A percentile compares a stretch with the other conserved stretches of the same genome.
Evolutionary conservation across 1,140 invertebrate genomes (phyloP).

Genomic region (Drosophila suzukii): DNA sequence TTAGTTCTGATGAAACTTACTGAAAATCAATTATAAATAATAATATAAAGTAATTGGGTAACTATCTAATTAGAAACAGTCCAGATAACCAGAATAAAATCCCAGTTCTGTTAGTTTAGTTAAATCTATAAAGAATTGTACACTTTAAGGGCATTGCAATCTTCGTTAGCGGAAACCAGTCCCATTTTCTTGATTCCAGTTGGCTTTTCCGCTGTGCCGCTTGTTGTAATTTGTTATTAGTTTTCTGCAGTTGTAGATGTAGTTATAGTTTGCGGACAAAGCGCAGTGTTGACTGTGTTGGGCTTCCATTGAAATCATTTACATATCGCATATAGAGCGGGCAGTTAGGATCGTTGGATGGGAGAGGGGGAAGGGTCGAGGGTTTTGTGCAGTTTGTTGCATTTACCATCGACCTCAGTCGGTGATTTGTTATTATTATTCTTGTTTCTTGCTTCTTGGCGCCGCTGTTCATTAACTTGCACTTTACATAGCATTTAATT

Average conservation of each 20-base stretch:
- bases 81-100: too few species aligned
- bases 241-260: slow-evolving; percentile 54
- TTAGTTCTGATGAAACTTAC: too few species aligned
- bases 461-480: slow-evolving; percentile 74
- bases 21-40: too few species aligned
- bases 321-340: slow-evolving; percentile 62
- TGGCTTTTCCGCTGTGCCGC: slow-evolving; percentile 52
- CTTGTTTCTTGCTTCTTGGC: slow-evolving; percentile 55
- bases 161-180: background rate
- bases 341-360: background rate
- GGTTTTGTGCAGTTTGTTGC: slow-evolving; percentile 65
- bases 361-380: background rate
- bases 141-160: slow-evolving; percentile 7
- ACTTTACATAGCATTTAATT: slow-evolving; percentile 58
- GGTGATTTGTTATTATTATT: slow-evolving; percentile 78
- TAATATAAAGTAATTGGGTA: too few species aligned
- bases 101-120: background rate
- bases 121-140: background rate
- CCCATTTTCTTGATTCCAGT: slow-evolving; percentile 20
- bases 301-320: slow-evolving; percentile 81
- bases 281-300: slow-evolving; percentile 18
- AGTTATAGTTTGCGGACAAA: slow-evolving; percentile 38
- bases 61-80: too few species aligned
- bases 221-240: slow-evolving; percentile 80
- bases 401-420: slow-evolving; percentile 68